phyloP scores from a whole-genome alignment of 1,140 invertebrate genomes.

The Maconellicoccus hirsutus region DNA sequence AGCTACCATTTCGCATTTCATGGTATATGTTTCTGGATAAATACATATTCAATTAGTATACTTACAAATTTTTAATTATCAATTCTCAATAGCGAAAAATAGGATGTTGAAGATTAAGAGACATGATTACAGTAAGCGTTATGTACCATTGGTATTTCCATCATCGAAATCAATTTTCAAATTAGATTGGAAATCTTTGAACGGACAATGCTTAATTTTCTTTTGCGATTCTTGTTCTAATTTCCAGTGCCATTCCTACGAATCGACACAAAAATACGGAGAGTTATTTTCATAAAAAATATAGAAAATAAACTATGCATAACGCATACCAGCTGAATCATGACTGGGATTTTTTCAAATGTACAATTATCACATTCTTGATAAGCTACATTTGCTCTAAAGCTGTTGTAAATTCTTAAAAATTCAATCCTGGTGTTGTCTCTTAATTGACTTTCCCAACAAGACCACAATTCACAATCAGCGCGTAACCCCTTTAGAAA shows the following conservation, averaged over 20 bases:
- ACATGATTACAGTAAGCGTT: no score
- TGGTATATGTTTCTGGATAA: background rate
- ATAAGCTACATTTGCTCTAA: background rate
- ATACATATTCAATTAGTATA: background rate
- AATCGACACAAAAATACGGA: background rate
- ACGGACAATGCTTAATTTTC: background rate
- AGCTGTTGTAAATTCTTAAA: background rate
- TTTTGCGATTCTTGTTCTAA: background rate
- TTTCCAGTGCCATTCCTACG: background rate
- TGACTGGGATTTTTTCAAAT: background rate
- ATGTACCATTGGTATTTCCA: background rate
- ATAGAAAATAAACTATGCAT: background rate
- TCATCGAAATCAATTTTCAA: background rate
- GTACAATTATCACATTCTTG: background rate
- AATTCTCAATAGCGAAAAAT: no score
- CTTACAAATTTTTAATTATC: no score
- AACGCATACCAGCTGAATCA: background rate
- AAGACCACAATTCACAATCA: background rate
- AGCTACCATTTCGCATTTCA: background rate
- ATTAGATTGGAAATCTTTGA: background rate
- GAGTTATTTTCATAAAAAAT: background rate
- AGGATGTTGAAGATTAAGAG: no score
- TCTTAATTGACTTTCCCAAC: background rate
- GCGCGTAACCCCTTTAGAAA: background rate
- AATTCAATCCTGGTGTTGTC: background rate